Conservation (phyloP, 2,113 vertebrate genomes). For the Eulacestoma nigropectus region DNA sequence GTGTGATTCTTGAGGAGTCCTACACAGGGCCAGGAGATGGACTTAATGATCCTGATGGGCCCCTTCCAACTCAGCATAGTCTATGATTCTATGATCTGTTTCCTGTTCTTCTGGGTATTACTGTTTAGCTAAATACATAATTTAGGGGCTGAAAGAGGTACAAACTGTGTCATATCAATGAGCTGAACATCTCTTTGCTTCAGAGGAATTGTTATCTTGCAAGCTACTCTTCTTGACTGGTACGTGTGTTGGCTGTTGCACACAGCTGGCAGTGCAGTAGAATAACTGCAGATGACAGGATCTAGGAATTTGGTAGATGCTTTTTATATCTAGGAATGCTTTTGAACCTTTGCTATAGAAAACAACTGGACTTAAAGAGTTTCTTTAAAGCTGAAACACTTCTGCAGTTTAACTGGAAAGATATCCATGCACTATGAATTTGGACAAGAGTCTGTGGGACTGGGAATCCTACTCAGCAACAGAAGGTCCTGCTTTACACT, state of each 20-base stretch:
- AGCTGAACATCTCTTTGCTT: not conserved
- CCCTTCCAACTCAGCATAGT: not conserved
- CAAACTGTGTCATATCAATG: not conserved
- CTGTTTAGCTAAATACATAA: not conserved
- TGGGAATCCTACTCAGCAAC: not conserved
- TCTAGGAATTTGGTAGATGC: not conserved
- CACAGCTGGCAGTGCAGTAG: not conserved
- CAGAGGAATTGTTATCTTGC: not conserved
- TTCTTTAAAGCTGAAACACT: not conserved
- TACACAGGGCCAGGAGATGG: not conserved
- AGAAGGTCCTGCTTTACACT: not conserved
- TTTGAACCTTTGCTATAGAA: not conserved
- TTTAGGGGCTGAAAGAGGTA: not conserved
- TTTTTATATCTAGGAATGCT: not conserved
- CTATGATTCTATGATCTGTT: not conserved
- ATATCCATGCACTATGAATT: not conserved
- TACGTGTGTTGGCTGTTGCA: not conserved
- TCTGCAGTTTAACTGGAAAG: not conserved
- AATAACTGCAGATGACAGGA: not conserved
- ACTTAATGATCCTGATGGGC: not conserved
- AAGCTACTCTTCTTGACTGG: not conserved
- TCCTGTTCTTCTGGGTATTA: not conserved
- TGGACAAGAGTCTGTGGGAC: not conserved
- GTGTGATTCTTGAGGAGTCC: not conserved
- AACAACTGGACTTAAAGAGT: not conserved